phyloP scores from a whole-genome alignment of 2,797 vertebrate genomes.

The Helostoma temminkii region DNA sequence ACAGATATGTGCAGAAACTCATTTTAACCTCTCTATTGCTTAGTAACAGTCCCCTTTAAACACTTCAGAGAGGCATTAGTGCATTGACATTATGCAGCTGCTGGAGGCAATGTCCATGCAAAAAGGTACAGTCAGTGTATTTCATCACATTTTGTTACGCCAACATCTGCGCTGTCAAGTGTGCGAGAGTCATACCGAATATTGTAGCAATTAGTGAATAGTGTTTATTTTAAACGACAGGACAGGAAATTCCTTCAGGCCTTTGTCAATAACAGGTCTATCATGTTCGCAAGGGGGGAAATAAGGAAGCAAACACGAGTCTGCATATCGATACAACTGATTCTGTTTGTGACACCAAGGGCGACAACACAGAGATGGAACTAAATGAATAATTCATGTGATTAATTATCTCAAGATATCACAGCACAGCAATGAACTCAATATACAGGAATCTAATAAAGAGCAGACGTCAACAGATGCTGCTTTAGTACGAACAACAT shows the following conservation, averaged over 20 bases:
- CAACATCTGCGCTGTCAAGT: conserved; percentile 29
- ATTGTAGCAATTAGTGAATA: conserved; percentile 41
- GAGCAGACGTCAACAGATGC: conserved; percentile 26
- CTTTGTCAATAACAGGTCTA: conserved; percentile 2
- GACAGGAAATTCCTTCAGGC: conserved; percentile 5
- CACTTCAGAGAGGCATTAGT: conserved; percentile 24
- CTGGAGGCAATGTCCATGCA: conserved; percentile 18
- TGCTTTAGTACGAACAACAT: conserved; percentile 24
- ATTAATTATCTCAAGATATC: conserved; percentile 52
- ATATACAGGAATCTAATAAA: conserved; percentile 28
- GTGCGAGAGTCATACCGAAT: conserved; percentile 36
- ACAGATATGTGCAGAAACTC: conserved; percentile 1
- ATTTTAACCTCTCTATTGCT: not conserved
- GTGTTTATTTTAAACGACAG: conserved; percentile 6
- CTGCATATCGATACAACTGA: conserved; percentile 34
- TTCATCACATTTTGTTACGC: conserved; percentile 17
- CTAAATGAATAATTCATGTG: conserved; percentile 54
- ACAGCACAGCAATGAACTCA: conserved; percentile 24
- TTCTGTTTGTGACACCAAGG: conserved; percentile 28
- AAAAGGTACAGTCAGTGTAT: conserved; percentile 27
- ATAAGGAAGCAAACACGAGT: conserved; percentile 7
- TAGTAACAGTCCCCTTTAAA: conserved; percentile 13
- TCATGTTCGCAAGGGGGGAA: not conserved
- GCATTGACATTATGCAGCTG: conserved; percentile 37
- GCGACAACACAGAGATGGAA: conserved; percentile 23